These are phyloP conservation scores for Contarinia nasturtii DNA, from an alignment of 1,140 invertebrate species.

Conservation along the genomic window DNA sequence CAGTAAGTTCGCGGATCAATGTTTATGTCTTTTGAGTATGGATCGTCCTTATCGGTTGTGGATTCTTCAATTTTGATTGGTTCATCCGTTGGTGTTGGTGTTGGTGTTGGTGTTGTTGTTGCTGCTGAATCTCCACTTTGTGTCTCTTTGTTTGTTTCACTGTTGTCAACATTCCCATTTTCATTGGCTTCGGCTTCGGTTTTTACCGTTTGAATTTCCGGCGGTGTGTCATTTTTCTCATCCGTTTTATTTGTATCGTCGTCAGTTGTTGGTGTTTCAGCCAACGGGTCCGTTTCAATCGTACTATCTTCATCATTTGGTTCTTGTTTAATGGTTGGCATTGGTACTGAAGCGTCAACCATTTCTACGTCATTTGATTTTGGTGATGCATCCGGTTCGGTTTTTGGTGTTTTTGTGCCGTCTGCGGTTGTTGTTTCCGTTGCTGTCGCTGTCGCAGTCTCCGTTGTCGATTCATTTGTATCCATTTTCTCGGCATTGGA, in stretches of 20 bases:
- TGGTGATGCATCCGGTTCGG: too few relatives aligned
- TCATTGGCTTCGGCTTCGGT: not conserved
- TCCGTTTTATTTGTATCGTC: not conserved
- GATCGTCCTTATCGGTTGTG: constrained; percentile 9
- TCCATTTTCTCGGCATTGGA: too few relatives aligned
- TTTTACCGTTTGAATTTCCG: not conserved
- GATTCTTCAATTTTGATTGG: constrained; percentile 8
- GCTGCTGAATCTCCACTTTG: constrained; percentile 14
- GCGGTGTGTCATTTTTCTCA: not conserved
- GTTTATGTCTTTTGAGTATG: constrained; percentile 29
- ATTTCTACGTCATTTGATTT: too few relatives aligned
- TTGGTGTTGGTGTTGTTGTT: constrained; percentile 7
- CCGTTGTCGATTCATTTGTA: not conserved
- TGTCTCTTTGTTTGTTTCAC: not conserved
- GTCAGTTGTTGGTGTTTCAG: not conserved
- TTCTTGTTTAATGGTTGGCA: too few relatives aligned
- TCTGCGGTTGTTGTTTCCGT: too few relatives aligned
- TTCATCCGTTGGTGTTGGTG: constrained; percentile 1
- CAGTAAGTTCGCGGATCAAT: constrained; percentile 83
- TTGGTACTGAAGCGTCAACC: too few relatives aligned
- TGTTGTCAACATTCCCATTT: not conserved
- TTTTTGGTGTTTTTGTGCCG: too few relatives aligned
- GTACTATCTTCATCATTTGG: not conserved
- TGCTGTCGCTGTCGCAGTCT: not conserved
- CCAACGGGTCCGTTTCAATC: not conserved